Evolutionary conservation across 2,113 vertebrate species (phyloP).

Genomic region (Elanus axillaris): DNA sequence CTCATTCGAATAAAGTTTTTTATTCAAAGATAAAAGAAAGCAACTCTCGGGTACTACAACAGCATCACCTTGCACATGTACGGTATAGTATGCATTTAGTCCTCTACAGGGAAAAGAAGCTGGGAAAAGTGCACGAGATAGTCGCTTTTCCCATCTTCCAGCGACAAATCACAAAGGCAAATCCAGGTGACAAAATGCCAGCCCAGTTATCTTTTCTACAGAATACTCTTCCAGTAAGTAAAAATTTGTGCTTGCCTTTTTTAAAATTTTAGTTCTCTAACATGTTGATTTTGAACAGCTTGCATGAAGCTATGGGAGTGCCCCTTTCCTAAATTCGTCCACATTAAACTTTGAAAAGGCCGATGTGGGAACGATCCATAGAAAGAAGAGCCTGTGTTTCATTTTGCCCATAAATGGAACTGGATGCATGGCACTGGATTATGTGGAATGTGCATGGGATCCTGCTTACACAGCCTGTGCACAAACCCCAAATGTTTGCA

Average conservation of each 20-base stretch:
- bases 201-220: neutral
- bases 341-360: slow-evolving; percentile 33
- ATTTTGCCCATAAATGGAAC: slow-evolving; percentile 75
- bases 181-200: neutral
- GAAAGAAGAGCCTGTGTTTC: slow-evolving; percentile 50
- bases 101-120: neutral
- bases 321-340: neutral
- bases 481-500: slow-evolving; percentile 33
- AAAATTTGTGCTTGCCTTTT: neutral
- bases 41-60: neutral
- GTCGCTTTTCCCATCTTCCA: slow-evolving; percentile 8
- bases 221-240: neutral
- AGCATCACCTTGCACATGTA: neutral
- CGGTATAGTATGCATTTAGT: neutral
- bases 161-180: slow-evolving; percentile 34
- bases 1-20: slow-evolving; percentile 26
- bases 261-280: neutral
- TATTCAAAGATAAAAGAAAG: slow-evolving; percentile 6
- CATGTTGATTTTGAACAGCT: neutral
- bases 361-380: slow-evolving; percentile 29
- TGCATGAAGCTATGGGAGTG: neutral
- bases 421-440: slow-evolving; percentile 44
- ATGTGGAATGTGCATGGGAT: slow-evolving; percentile 54
- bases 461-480: slow-evolving; percentile 30
- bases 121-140: slow-evolving; percentile 22